A percentile compares a stretch with the other conserved stretches of the same genome.
phyloP scores from a whole-genome alignment of 2,888 invertebrate genomes.

The Drosophila acutilabella region DNA sequence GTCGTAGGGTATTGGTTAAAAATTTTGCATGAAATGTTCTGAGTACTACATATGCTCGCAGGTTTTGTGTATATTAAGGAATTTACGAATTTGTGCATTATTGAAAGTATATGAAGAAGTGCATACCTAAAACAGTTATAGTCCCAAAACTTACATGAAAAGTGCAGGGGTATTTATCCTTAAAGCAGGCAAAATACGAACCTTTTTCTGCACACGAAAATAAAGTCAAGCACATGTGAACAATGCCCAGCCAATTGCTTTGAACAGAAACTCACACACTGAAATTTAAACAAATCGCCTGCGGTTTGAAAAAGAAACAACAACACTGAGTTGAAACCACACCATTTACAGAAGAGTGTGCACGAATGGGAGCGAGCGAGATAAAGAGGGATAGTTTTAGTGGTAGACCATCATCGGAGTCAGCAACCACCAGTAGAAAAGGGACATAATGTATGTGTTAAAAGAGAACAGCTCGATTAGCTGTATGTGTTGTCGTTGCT shows the following conservation, averaged over 20 bases:
- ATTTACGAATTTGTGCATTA: too few relatives aligned
- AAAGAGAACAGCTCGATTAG: conserved; percentile 64
- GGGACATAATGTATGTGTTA: conserved; percentile 14
- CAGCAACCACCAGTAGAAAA: conserved; percentile 47
- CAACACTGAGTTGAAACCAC: conserved; percentile 25
- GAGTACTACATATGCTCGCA: too few relatives aligned
- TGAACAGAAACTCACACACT: conserved; percentile 78
- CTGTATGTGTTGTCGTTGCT: conserved; percentile 47
- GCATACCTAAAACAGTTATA: too few relatives aligned
- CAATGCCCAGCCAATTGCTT: conserved; percentile 75
- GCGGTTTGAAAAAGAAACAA: conserved; percentile 43
- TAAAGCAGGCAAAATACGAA: neutral
- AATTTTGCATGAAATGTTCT: too few relatives aligned
- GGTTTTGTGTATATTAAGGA: too few relatives aligned
- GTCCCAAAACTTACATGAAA: too few relatives aligned
- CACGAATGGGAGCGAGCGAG: conserved; percentile 47
- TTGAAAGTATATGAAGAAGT: too few relatives aligned
- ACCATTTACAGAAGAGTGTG: conserved; percentile 5
- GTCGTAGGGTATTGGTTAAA: too few relatives aligned
- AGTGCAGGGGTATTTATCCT: too few relatives aligned
- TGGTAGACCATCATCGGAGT: conserved; percentile 30
- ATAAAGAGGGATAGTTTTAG: conserved; percentile 32
- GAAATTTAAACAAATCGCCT: conserved; percentile 77
- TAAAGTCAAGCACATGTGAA: conserved; percentile 16
- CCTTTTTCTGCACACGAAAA: neutral